Conservation (phyloP, 2,797 vertebrate species). For the Acanthopagrus latus region DNA sequence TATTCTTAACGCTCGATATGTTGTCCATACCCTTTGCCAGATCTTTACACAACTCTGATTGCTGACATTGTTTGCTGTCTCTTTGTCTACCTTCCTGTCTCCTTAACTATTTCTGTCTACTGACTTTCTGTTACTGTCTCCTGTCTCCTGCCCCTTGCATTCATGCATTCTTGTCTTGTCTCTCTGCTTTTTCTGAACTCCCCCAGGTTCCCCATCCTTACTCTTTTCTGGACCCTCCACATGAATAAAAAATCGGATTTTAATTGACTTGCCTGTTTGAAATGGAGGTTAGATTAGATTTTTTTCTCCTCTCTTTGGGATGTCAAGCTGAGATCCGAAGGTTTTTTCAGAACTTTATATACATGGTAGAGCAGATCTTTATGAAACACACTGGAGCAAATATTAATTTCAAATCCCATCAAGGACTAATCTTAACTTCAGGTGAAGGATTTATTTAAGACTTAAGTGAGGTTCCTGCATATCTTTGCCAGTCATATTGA, state of each 20-base stretch:
- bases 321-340: not conserved
- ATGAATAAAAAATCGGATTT: slow-evolving; percentile 7
- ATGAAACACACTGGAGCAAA: not conserved
- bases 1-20: not conserved
- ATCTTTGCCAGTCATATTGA: not conserved
- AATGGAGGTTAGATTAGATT: slow-evolving; percentile 6
- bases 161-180: not conserved
- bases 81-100: not conserved
- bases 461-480: slow-evolving; percentile 1
- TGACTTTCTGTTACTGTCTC: not conserved
- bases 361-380: not conserved
- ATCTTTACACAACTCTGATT: no score
- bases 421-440: slow-evolving; percentile 18
- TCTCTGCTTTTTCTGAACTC: not conserved
- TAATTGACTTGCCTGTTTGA: slow-evolving; percentile 20
- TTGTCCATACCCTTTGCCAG: not conserved
- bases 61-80: not conserved
- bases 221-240: not conserved
- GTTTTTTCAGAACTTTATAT: slow-evolving; percentile 2
- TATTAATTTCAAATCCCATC: slow-evolving; percentile 19
- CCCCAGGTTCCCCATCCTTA: not conserved
- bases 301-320: not conserved
- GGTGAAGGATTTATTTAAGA: slow-evolving; percentile 26
- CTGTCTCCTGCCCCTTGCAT: not conserved
- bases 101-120: not conserved